A percentile compares a stretch with the other conserved stretches of the same genome.
Evolutionary conservation across 2,888 invertebrate genomes (phyloP).

Genomic region (Platypus cylindrus): DNA sequence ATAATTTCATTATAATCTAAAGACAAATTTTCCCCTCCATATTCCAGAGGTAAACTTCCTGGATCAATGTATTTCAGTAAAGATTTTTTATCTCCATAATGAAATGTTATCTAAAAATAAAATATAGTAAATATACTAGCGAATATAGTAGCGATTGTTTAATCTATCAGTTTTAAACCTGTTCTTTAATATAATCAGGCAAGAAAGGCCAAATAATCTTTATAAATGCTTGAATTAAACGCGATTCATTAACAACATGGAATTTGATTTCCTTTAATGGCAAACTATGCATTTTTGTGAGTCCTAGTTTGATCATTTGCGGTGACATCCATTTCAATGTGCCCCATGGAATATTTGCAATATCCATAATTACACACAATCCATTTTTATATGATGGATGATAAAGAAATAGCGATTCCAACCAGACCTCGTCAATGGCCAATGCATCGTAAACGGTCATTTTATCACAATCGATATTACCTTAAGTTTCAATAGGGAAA

Average conservation of each 20-base stretch:
- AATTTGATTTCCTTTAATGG: constrained; percentile 27
- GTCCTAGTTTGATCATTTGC: constrained; percentile 20
- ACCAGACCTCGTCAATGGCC: constrained; percentile 31
- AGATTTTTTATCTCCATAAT: constrained; percentile 39
- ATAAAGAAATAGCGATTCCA: constrained; percentile 28
- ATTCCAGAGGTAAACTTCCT: constrained; percentile 39
- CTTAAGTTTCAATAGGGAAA: constrained; percentile 19
- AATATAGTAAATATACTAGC: too few species aligned
- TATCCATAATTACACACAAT: constrained; percentile 30
- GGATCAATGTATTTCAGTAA: constrained; percentile 39
- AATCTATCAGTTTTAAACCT: constrained; percentile 16
- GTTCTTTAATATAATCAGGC: constrained; percentile 22
- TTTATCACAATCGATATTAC: constrained; percentile 22
- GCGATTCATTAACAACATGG: constrained; percentile 29
- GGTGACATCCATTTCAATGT: constrained; percentile 30
- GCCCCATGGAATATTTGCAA: constrained; percentile 24
- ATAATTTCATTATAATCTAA: constrained; percentile 21
- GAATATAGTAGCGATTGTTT: too few species aligned
- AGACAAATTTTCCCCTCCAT: constrained; percentile 41
- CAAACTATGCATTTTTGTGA: constrained; percentile 22
- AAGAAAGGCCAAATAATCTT: constrained; percentile 31
- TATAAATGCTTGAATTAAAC: constrained; percentile 24
- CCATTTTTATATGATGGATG: constrained; percentile 28
- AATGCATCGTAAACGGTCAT: constrained; percentile 26
- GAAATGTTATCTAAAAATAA: constrained; percentile 39